These are phyloP conservation scores for Eupristina koningsbergeri DNA, from an alignment of 1,140 invertebrate genomes.

Conservation along the genomic window DNA sequence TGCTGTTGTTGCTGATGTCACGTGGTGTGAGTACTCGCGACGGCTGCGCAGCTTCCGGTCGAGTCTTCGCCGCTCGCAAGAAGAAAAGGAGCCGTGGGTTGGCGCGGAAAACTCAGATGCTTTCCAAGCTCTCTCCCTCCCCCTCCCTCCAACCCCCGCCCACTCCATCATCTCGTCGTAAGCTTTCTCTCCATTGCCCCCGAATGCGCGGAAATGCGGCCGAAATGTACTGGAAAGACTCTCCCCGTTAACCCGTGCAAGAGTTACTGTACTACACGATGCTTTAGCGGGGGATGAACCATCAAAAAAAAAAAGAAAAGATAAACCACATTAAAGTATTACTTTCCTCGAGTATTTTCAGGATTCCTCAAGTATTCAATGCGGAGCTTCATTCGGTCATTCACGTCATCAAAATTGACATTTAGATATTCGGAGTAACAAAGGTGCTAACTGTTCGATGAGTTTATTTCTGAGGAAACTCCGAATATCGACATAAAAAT, in stretches of 20 bases:
- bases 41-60: slow-evolving; percentile 31
- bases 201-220: not conserved
- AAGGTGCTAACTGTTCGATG: not conserved
- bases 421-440: too few species aligned
- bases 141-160: too few species aligned
- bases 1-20: not conserved
- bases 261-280: not conserved
- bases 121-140: not conserved
- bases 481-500: too few species aligned
- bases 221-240: not conserved
- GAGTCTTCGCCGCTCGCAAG: not conserved
- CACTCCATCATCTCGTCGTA: too few species aligned
- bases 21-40: not conserved
- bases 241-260: not conserved
- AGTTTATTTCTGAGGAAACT: too few species aligned
- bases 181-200: too few species aligned
- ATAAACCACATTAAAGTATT: too few species aligned
- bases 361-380: not conserved
- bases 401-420: too few species aligned
- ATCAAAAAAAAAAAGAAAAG: too few species aligned
- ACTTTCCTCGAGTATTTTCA: not conserved
- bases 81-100: not conserved
- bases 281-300: not conserved
- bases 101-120: not conserved
- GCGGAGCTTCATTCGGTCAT: too few species aligned